These are phyloP conservation scores for Picus viridis DNA, from an alignment of 2,797 vertebrate genomes.

Conservation along the genomic window DNA sequence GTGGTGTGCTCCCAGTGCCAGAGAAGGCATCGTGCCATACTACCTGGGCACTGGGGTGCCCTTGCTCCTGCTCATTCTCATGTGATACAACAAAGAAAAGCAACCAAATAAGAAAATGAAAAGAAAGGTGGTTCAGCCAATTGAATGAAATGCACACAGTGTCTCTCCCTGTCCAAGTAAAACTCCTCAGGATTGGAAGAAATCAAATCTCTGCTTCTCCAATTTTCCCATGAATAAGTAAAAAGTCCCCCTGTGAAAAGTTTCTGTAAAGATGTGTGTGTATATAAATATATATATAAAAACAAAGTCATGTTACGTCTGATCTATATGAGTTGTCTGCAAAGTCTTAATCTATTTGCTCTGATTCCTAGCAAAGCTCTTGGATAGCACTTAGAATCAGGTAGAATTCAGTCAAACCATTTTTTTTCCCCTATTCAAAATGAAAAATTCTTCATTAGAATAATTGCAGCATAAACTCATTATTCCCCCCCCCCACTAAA, in stretches of 20 bases:
- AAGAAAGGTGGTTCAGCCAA: neutral
- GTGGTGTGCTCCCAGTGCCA: neutral
- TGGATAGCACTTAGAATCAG: neutral
- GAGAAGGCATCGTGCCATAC: neutral
- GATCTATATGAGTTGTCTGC: neutral
- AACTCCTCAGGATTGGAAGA: neutral
- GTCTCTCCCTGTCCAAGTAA: neutral
- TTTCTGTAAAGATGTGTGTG: neutral
- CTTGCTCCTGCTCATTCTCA: fast-evolving
- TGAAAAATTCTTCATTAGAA: neutral
- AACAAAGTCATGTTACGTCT: neutral
- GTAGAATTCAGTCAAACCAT: neutral
- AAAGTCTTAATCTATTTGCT: neutral
- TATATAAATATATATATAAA: neutral
- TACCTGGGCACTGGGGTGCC: fast-evolving
- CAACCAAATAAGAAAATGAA: neutral
- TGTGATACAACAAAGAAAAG: neutral
- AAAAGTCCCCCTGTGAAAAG: neutral
- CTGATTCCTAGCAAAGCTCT: neutral
- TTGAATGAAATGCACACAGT: neutral
- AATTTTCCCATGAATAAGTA: neutral
- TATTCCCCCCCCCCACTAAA: neutral
- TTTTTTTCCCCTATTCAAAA: neutral
- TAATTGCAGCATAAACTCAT: neutral
- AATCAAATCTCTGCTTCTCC: neutral